These are phyloP conservation scores for Ernsta delagoae DNA, from an alignment of 2,888 invertebrate genomes.

Conservation along the genomic window DNA sequence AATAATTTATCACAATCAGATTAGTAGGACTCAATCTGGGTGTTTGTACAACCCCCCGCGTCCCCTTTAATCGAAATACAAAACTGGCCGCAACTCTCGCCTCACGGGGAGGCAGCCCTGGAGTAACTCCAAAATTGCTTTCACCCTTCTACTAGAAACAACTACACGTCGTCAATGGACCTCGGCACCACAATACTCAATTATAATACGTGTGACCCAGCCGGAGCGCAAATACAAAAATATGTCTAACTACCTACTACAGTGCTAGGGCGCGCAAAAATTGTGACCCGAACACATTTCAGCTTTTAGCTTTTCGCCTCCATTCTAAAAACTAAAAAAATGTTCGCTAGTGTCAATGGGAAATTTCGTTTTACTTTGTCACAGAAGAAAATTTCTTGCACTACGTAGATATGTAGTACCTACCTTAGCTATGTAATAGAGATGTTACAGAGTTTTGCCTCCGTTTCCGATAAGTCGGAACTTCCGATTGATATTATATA, in stretches of 20 bases:
- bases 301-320: constrained; percentile 31
- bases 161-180: not conserved
- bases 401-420: not conserved
- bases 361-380: constrained; percentile 42
- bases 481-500: no score
- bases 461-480: no score
- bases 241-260: constrained; percentile 9
- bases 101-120: not conserved
- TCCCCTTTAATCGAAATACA: no score
- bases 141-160: not conserved
- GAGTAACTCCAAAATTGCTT: not conserved
- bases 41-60: no score
- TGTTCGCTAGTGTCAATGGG: constrained; percentile 40
- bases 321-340: constrained; percentile 20
- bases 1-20: no score
- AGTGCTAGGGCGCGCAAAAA: constrained; percentile 13
- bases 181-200: not conserved
- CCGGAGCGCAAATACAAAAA: not conserved
- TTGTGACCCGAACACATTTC: constrained; percentile 21
- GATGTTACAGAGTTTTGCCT: no score
- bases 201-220: no score
- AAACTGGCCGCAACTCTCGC: no score
- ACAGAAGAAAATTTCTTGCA: constrained; percentile 42
- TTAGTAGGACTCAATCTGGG: no score
- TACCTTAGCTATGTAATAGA: no score